Base-by-base conservation (phyloP, 2,888 invertebrate species). In the Candidula unifasciata region DNA sequence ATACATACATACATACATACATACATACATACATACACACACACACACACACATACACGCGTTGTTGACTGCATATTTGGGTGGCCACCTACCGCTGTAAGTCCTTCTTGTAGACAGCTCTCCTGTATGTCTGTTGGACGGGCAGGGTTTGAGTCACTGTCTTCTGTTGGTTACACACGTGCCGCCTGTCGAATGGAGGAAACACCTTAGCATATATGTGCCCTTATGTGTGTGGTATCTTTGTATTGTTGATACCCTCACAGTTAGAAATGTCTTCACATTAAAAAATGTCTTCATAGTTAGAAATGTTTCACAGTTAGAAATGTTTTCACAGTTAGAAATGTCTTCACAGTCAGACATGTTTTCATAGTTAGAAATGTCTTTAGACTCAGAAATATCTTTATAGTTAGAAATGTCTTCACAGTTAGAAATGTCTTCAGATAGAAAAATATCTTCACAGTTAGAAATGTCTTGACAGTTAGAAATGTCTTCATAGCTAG, bases 111-210 rank as follows among this genome's bases (percentile, higher is more conserved):
- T 85, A 85, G 21, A 85, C 66, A 16, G 85, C 82, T 3, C 85
- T 83, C n/a, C 78, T 64, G 85, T 87, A 84, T 78, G 86, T 84
- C 71, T 85, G 85, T 8, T 85, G 68, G 74, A 88, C 80, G 16
- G 85, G 57, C 79, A 89, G 83, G 78, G 88, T 78, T 54, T 87
- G 68, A 37, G 82, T 57, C 66, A 73, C 3, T 27, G 86, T 80
- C 80, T 64, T 37, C 78, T 83, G 68, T 54, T 83, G 87, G 78
- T 88, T 83, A 86, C 89, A 86, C 85, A 89, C 82, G 71, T 87
- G 87, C 68, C 89, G 89, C 37, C 89, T 90, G 88, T 24, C 13
- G 13, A 54, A 10, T 0, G 6, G 69, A 33, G 10, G 21, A 57
- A n/a, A 76, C 37, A 52, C 35, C 37, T 44, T 6, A 44, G 1